Evolutionary conservation across 2,797 vertebrate genomes (phyloP).

Genomic region (Cryptoblepharus egeriae): DNA sequence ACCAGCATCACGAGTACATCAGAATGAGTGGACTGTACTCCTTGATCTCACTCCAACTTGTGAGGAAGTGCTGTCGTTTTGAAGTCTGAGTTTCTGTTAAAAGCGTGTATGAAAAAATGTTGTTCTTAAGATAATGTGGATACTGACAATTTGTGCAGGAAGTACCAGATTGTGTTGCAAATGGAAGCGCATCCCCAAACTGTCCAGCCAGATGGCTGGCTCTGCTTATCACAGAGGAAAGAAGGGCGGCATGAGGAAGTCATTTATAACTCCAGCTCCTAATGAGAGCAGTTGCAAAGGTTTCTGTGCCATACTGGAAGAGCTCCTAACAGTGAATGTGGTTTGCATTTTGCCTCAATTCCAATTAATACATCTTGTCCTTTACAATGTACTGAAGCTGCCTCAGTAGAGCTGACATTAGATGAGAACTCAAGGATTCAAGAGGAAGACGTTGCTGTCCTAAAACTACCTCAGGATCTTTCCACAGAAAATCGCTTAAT

Average conservation of each 20-base stretch:
- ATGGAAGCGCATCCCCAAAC: slow-evolving; percentile 1
- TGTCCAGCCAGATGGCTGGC: slow-evolving; percentile 3
- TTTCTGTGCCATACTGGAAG: not conserved
- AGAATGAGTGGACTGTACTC: too few relatives aligned
- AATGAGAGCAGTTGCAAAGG: not conserved
- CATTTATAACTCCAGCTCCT: not conserved
- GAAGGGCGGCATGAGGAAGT: not conserved
- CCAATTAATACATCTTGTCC: not conserved
- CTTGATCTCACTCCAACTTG: not conserved
- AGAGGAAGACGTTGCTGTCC: not conserved
- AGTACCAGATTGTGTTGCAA: slow-evolving; percentile 21
- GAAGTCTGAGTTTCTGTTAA: not conserved
- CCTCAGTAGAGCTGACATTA: not conserved
- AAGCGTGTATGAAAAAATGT: not conserved
- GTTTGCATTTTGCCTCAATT: not conserved
- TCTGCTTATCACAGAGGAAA: not conserved
- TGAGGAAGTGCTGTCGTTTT: not conserved
- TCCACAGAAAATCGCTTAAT: not conserved
- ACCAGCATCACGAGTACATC: not conserved
- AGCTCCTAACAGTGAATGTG: not conserved
- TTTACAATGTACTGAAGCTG: not conserved
- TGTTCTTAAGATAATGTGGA: not conserved
- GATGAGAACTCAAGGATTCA: not conserved
- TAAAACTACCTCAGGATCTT: not conserved
- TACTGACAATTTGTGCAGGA: not conserved